A percentile compares a stretch with the other conserved stretches of the same genome.
These are phyloP conservation scores for Irena cyanogastra DNA, from an alignment of 2,113 vertebrate genomes.

Conservation along the genomic window DNA sequence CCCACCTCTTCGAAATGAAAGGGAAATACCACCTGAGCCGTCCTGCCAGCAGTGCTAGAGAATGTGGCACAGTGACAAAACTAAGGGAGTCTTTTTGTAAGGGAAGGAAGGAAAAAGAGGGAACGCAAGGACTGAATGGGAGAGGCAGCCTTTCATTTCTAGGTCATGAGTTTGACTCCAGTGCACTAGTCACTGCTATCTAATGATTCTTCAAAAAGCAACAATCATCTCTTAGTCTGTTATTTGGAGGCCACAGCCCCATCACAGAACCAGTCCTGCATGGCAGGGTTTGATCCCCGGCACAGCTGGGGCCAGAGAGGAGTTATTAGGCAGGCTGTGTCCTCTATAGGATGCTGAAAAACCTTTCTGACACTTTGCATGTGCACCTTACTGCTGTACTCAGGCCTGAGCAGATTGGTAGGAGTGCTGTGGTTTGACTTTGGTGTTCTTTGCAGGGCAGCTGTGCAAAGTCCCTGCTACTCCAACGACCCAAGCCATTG, in stretches of 20 bases:
- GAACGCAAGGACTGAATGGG: background rate
- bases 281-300: background rate
- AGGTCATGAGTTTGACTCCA: background rate
- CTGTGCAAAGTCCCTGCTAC: background rate
- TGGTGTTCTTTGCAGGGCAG: background rate
- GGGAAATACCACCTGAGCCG: slow-evolving; percentile 39
- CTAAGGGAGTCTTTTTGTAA: background rate
- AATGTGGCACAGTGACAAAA: background rate
- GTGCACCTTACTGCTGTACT: background rate
- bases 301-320: background rate
- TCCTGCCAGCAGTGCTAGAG: background rate
- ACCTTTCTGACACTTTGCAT: background rate
- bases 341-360: background rate
- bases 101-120: slow-evolving; percentile 27
- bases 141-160: background rate
- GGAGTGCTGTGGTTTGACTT: background rate
- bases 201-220: background rate
- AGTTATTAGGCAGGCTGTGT: background rate
- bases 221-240: background rate
- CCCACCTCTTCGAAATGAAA: background rate
- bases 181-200: background rate
- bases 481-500: background rate
- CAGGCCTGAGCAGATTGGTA: background rate
- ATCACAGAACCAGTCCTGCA: background rate
- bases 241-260: background rate